Base-by-base conservation (phyloP, 92 coral and sea anemone genomes). In the Epizoanthus illoricatus region DNA sequence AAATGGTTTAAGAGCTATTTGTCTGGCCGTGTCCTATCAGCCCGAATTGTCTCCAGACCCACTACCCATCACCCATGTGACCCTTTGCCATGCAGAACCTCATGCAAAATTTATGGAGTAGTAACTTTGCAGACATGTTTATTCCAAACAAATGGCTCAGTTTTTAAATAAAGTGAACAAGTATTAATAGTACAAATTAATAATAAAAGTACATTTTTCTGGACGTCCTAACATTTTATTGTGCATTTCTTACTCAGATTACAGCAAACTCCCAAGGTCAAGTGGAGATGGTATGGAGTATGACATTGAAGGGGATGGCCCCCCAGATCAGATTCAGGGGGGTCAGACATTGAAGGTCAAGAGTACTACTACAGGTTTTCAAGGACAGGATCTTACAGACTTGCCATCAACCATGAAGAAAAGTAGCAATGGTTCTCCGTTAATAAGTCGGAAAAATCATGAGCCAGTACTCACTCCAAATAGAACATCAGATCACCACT, bases 201-300 rank as follows among this genome's bases (percentile, higher is more conserved):
- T 28, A 28, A 28, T 28, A 28, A 28, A 28, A 28, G 36, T 28
- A 28, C 2, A 28, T 28, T 28, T 28, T 28, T 28, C 36, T 28
- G 36, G 36, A 28, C 2, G 36, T 28, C 36, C 36, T 28, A 28
- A 28, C 36, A 45, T 45, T 45, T 45, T 45, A 52, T 52, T 52
- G 12, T 0, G 21, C 19, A 40, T 41, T 79, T 17, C n/a, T 79
- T 84, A 20, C 43, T 71, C 79, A 87, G 98, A 95, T 88, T 95
- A 91, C 55, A 86, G 96, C 47, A 91, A 91, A 74, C 55, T 95
- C 16, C 98, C 98, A 39, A 85, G 98, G 76, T 95, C 98, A 65
- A 95, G 98, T 84, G 98, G 98, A 39, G 98, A 95, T 95, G 98
- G 98, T 13, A 95, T 95, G 98, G 98, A 95, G 64, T 84, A 85